Base-by-base conservation (phyloP, 1,140 invertebrate genomes). In the Drosophila cardini region DNA sequence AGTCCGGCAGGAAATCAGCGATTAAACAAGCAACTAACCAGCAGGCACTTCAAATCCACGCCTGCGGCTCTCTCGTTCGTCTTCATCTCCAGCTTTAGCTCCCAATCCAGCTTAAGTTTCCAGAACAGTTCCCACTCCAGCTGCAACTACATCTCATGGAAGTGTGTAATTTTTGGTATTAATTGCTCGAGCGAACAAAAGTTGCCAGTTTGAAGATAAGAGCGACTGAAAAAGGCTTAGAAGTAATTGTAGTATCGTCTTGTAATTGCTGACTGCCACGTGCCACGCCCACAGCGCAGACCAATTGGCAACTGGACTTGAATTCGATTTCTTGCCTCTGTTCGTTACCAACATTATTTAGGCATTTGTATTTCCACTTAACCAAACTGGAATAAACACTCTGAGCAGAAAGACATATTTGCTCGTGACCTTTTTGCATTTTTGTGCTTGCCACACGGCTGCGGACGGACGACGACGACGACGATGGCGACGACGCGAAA, bases 121-220 rank as follows among this genome's bases (percentile, higher is more conserved):
- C 21, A 4, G 2, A 3, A 26, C 21, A 2, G 7, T 43, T 43
- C 11, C 15, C 9, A 16, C 15, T 16, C 38, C 38, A 40, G 11
- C 38, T 40, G 11, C 42, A 45, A 18, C 42, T 16, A 10, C 38
- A 16, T 63, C 67, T 70, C 38, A 43, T 76, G 79, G 79, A 76
- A 83, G 79, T 80, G 79, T 83, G 79, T 89, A 89, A 86, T 89
- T 86, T 86, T 83, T 74, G 76, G 84, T 89, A 87, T 87, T 87
- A 87, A 83, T 86, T 86, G 82, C 84, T 72, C n/a, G 58, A 56
- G 11, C 38, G 50, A 69, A 53, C 74, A 70, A 85, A 84, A 86
- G 78, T 78, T 84, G 84, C 52, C 60, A 80, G 81, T 78, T 84
- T 76, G 77, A 56, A 80, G 77, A 78, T 82, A 63, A 60, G 42